Percentiles rank a stretch among this genome's conserved stretches.
Conservation (phyloP, 2,113 vertebrate species). For the Gasterosteus nipponicus region DNA sequence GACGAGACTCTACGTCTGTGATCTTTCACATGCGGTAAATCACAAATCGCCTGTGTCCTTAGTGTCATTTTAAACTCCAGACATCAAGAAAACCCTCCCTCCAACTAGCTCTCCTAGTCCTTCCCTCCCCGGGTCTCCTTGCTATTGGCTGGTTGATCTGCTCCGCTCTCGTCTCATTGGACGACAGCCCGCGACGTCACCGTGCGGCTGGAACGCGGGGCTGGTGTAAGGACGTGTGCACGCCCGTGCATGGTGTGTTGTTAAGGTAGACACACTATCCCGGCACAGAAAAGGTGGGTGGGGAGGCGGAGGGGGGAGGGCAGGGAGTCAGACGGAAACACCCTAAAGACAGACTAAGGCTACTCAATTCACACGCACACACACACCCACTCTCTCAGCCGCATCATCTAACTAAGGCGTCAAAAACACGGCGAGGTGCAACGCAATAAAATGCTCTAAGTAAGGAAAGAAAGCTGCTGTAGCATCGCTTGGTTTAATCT, state of each 20-base stretch:
- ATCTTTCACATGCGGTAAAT: not conserved
- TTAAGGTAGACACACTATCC: constrained; percentile 3
- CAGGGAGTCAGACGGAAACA: constrained; percentile 2
- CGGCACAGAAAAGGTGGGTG: not conserved
- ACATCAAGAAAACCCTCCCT: constrained; percentile 25
- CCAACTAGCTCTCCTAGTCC: constrained; percentile 7
- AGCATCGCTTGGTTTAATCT: constrained; percentile 34
- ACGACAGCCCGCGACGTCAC: constrained; percentile 20
- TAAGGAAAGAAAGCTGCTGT: not conserved
- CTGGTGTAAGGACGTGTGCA: constrained; percentile 11
- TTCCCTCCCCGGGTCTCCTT: not conserved
- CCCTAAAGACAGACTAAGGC: not conserved
- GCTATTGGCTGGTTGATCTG: constrained; percentile 25
- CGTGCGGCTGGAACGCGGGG: constrained; percentile 15
- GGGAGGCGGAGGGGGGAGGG: not conserved
- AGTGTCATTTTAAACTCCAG: constrained; percentile 10
- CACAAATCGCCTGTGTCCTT: not conserved
- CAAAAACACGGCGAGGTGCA: not conserved
- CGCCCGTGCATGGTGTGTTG: not conserved
- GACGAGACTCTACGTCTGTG: not conserved
- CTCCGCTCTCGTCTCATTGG: constrained; percentile 30
- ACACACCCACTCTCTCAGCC: not conserved
- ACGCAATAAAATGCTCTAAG: not conserved
- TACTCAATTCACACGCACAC: not conserved
- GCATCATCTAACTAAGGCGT: not conserved